Conservation (phyloP, 2,113 vertebrate genomes). For the Oryzias javanicus region DNA sequence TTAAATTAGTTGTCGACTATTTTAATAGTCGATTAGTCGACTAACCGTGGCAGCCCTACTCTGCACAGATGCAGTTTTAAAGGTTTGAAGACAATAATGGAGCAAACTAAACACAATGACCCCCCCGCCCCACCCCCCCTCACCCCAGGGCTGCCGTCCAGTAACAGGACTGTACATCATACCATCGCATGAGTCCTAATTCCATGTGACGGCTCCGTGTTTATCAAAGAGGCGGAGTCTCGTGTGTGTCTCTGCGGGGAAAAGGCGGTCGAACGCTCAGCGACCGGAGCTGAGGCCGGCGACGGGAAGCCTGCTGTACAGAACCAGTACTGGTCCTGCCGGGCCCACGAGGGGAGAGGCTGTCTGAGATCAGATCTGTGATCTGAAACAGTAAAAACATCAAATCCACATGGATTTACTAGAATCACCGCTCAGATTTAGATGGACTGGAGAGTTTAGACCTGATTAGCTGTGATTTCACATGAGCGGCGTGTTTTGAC, state of each 20-base stretch:
- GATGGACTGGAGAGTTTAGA: too few species aligned
- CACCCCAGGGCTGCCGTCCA: constrained; percentile 26
- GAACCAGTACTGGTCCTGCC: constrained; percentile 44
- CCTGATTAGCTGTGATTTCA: too few species aligned
- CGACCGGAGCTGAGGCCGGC: constrained; percentile 77
- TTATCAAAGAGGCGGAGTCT: constrained; percentile 40
- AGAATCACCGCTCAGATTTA: not conserved
- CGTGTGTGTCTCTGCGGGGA: constrained; percentile 72
- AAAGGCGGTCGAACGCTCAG: constrained; percentile 79
- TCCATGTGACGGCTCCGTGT: constrained; percentile 56
- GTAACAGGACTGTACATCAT: constrained; percentile 65
- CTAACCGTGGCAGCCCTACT: too few species aligned
- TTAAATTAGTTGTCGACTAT: too few species aligned
- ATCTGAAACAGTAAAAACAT: too few species aligned
- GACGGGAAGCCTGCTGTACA: constrained; percentile 60
- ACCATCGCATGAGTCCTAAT: constrained; percentile 55
- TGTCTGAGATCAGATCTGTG: too few species aligned
- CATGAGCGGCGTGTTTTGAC: not conserved
- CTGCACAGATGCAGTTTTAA: too few species aligned
- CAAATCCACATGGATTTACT: not conserved
- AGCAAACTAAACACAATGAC: too few species aligned
- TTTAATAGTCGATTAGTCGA: too few species aligned
- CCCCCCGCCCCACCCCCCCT: constrained; percentile 3
- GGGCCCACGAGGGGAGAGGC: constrained; percentile 42
- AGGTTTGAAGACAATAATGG: too few species aligned